phyloP scores from a whole-genome alignment of 2,888 invertebrate species.

The Eupsilia transversa region DNA sequence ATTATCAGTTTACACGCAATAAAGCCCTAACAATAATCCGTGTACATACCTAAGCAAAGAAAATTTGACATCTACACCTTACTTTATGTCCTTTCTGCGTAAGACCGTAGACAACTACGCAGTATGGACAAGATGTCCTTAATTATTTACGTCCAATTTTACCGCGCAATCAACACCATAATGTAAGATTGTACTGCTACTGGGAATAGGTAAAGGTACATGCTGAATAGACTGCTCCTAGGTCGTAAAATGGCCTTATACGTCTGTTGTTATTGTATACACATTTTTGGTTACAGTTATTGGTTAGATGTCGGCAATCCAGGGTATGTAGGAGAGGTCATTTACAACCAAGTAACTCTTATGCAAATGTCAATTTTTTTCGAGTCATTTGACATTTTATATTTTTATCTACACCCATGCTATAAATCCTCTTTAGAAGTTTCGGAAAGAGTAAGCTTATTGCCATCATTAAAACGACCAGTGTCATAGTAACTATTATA shows the following conservation, averaged over 20 bases:
- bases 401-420: no score
- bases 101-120: neutral
- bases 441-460: no score
- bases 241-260: conserved; percentile 8
- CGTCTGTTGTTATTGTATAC: neutral
- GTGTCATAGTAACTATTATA: no score
- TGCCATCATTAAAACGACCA: no score
- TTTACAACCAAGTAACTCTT: no score
- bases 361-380: no score
- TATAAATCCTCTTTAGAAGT: no score
- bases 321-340: no score
- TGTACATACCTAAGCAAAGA: neutral
- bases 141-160: conserved; percentile 61
- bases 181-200: conserved; percentile 16
- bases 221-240: neutral
- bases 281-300: no score
- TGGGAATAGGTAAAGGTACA: conserved; percentile 20
- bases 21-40: neutral
- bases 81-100: neutral
- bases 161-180: conserved; percentile 35
- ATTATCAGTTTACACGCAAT: conserved; percentile 9
- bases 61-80: neutral
- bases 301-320: no score
- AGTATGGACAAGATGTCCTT: conserved; percentile 15
- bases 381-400: no score